phyloP scores from a whole-genome alignment of 2,797 vertebrate genomes.

The Cryptoprocta ferox region DNA sequence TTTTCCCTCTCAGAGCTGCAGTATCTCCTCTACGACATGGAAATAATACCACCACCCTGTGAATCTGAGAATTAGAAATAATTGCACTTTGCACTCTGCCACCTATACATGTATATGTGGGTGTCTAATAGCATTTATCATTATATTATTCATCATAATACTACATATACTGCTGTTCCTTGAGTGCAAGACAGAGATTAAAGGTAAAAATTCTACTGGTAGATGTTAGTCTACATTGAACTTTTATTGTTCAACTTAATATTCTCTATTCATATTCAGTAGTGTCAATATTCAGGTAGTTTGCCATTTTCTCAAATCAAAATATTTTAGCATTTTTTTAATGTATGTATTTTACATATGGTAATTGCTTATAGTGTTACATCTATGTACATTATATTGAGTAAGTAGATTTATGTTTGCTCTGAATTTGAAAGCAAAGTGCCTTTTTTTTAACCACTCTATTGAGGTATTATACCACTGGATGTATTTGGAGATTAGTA shows the following conservation, averaged over 20 bases:
- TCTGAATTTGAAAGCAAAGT: background rate
- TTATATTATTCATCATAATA: background rate
- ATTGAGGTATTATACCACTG: background rate
- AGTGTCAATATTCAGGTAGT: background rate
- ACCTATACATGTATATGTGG: background rate
- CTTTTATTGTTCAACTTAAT: background rate
- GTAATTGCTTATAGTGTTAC: background rate
- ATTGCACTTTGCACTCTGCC: background rate
- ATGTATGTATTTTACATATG: background rate
- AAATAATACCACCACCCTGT: background rate
- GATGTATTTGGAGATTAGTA: background rate
- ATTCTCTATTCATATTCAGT: background rate
- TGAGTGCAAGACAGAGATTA: background rate
- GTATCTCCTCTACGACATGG: background rate
- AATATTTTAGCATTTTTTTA: background rate
- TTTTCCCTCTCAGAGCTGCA: background rate
- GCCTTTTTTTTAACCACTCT: background rate
- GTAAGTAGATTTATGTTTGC: background rate
- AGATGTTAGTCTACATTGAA: slow-evolving; percentile 44
- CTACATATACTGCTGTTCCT: background rate
- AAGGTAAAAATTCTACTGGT: background rate
- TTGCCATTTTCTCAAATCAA: slow-evolving; percentile 33
- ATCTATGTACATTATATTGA: background rate
- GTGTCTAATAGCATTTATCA: background rate
- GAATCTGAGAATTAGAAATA: slow-evolving; percentile 22